phyloP scores from a whole-genome alignment of 2,888 invertebrate species.

The Athripsodes cinereus region DNA sequence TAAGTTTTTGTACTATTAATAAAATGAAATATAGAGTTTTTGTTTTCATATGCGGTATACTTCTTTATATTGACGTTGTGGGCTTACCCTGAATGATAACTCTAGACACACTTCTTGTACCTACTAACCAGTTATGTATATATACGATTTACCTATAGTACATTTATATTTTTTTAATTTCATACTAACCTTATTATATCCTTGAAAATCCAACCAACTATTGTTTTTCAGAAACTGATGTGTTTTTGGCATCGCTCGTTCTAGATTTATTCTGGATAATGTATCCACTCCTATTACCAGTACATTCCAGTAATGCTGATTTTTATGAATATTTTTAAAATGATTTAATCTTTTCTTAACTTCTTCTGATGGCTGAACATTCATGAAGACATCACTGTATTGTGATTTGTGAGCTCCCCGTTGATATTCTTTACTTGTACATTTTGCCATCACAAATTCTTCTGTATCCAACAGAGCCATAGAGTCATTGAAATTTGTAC shows the following conservation, averaged over 20 bases:
- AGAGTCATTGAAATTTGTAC: slow-evolving; percentile 41
- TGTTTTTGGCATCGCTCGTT: slow-evolving; percentile 70
- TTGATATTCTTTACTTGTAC: slow-evolving; percentile 31
- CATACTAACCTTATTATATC: slow-evolving; percentile 66
- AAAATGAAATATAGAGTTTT: no score
- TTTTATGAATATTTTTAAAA: slow-evolving; percentile 27
- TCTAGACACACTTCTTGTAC: no score
- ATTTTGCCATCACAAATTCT: slow-evolving; percentile 48
- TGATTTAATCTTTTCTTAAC: slow-evolving; percentile 41
- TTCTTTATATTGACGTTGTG: no score
- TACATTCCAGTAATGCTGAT: slow-evolving; percentile 46
- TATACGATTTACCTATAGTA: no score
- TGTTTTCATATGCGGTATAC: no score
- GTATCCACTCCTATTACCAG: slow-evolving; percentile 81
- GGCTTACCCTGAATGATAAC: no score
- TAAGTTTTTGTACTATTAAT: no score
- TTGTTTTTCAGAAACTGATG: slow-evolving; percentile 58
- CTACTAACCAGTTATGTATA: no score
- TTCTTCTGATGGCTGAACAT: slow-evolving; percentile 46
- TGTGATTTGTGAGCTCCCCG: slow-evolving; percentile 29
- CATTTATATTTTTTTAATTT: no score
- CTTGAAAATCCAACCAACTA: slow-evolving; percentile 66
- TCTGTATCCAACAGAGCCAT: slow-evolving; percentile 35
- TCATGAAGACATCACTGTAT: slow-evolving; percentile 42
- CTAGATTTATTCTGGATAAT: slow-evolving; percentile 72